Conservation (phyloP, 2,113 vertebrate genomes). For the Daubentonia madagascariensis region DNA sequence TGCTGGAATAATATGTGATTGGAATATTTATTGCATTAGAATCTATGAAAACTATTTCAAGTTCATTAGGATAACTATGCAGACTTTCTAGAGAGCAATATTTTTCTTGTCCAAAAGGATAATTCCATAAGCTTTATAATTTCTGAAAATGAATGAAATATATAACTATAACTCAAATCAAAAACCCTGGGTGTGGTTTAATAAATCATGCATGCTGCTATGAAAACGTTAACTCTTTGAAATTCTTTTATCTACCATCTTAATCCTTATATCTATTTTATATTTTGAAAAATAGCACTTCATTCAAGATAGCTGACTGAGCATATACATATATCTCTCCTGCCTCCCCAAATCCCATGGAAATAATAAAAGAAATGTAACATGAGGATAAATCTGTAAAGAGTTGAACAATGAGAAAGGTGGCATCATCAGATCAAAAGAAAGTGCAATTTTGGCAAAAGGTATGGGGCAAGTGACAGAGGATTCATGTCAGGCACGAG, state of each 20-base stretch:
- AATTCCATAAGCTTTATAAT: background rate
- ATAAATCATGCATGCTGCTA: background rate
- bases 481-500: background rate
- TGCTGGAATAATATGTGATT: background rate
- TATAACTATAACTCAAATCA: background rate
- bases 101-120: background rate
- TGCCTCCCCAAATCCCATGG: background rate
- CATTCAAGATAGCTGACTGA: background rate
- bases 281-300: conserved; percentile 7
- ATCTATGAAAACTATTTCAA: conserved; percentile 13
- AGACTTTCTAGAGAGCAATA: background rate
- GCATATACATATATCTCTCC: background rate
- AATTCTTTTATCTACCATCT: background rate
- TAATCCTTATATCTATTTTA: background rate
- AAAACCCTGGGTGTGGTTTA: background rate
- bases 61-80: background rate
- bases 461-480: background rate
- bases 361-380: background rate
- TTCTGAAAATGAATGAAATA: background rate
- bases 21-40: background rate
- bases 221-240: background rate
- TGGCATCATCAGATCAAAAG: background rate
- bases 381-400: background rate
- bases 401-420: background rate
- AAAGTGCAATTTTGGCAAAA: background rate